A percentile compares a stretch with the other conserved stretches of the same genome.
Conservation (phyloP, 2,113 vertebrate species). For the Hemichromis elongatus region DNA sequence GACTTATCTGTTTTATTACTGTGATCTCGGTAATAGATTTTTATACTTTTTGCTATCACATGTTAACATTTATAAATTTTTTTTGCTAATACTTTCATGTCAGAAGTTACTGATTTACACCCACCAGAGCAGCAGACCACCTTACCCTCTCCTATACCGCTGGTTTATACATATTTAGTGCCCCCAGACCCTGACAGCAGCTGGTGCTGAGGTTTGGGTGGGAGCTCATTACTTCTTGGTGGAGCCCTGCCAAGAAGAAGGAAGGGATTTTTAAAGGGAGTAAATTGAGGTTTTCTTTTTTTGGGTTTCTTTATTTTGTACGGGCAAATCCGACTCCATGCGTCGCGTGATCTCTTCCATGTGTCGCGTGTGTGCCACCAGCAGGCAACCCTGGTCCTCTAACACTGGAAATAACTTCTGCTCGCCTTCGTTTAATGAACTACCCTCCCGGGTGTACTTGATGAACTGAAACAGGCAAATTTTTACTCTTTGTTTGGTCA, state of each 20-base stretch:
- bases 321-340: constrained; percentile 54
- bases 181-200: constrained; percentile 69
- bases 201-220: constrained; percentile 68
- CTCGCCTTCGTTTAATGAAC: constrained; percentile 31
- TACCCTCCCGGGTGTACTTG: not conserved
- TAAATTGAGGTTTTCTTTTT: constrained; percentile 70
- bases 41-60: not conserved
- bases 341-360: constrained; percentile 65
- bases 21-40: not conserved
- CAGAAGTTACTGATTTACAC: not conserved
- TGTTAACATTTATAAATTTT: not conserved
- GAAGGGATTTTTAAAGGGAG: constrained; percentile 63
- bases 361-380: constrained; percentile 62
- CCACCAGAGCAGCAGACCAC: constrained; percentile 14
- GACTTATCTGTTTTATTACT: not conserved
- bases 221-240: constrained; percentile 68
- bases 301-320: constrained; percentile 69
- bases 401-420: constrained; percentile 50
- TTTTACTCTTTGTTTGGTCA: not conserved
- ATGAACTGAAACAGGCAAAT: not conserved
- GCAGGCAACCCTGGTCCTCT: constrained; percentile 29
- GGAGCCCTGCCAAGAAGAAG: constrained; percentile 56
- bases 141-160: not conserved
- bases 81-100: not conserved
- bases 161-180: constrained; percentile 52